phyloP scores from a whole-genome alignment of 1,140 invertebrate species.

The Laupala kohalensis region DNA sequence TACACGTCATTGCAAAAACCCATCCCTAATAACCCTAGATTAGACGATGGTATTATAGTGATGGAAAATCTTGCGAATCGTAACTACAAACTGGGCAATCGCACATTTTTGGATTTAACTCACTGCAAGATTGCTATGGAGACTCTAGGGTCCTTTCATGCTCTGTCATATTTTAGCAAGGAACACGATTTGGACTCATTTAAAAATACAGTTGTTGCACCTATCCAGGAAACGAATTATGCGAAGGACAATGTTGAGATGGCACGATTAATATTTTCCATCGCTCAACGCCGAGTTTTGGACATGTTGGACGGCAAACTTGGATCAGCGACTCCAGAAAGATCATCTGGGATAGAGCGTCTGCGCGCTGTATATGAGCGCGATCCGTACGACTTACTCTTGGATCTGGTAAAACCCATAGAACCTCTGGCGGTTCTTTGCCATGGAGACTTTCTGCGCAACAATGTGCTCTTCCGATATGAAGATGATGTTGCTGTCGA shows the following conservation, averaged over 20 bases:
- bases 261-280: background rate
- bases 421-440: slow-evolving; percentile 27
- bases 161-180: background rate
- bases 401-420: background rate
- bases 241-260: background rate
- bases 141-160: background rate
- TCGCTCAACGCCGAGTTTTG: background rate
- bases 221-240: background rate
- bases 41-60: background rate
- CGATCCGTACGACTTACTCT: background rate
- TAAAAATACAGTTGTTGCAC: background rate
- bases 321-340: background rate
- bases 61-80: background rate
- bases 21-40: background rate
- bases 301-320: too few relatives aligned
- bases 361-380: background rate
- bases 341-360: background rate
- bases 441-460: slow-evolving; percentile 42
- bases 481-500: slow-evolving; percentile 15
- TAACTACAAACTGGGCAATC: background rate
- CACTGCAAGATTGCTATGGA: background rate
- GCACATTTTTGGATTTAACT: background rate
- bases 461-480: slow-evolving; percentile 37
- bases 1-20: background rate
- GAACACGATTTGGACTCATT: background rate